Evolutionary conservation across 2,888 invertebrate species (phyloP), one percentile per base, ranked within the genome.

Genomic region (Lochmaea crataegi): DNA sequence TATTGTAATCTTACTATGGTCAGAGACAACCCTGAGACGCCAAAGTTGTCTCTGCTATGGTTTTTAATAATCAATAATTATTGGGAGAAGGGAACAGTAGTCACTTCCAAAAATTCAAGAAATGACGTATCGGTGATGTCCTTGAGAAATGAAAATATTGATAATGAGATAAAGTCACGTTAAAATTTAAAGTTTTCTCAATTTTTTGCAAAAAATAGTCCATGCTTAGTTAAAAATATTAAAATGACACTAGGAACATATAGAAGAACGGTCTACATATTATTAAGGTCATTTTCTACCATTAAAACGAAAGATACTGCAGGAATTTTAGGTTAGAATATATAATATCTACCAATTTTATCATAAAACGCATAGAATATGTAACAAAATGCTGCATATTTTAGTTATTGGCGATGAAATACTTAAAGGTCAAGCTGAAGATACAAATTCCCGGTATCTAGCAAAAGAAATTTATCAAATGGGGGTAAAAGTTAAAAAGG

Each of bases 341-440:
- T 16, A 60, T 65, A 70, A 38, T 38, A 38, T 38, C 9, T 38
- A 38, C 7, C 12, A 60, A 48, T 45, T 42, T 61, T 73, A 16
- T 68, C 22, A 66, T 26, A 58, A 45, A 42, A 48, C 9, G 5
- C 18, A 38, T 7, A 38, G 5, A 38, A 38, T 38, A 32, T 32
- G 26, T 32, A 38, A 38, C 9, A 38, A 38, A 6, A 6, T 38
- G 9, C 32, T 38, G 32, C 32, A 38, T 38, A 75, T 84, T 84
- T 68, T 78, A 88, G 92, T 94, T 63, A 92, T 94, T 81, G 94
- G 94, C n/a, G 92, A 94, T 88, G 94, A 94, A 86, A 92, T 94
- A 77, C 85, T 94, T 38, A 93, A 92, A 83, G 94, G 93, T 3
- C 91, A 92, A 81, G 91, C 92, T 6, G 85, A 85, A 32, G 94